A percentile compares a stretch with the other conserved stretches of the same genome.
phyloP scores from a whole-genome alignment of 2,888 invertebrate genomes.

The Mechanitis messenoides region DNA sequence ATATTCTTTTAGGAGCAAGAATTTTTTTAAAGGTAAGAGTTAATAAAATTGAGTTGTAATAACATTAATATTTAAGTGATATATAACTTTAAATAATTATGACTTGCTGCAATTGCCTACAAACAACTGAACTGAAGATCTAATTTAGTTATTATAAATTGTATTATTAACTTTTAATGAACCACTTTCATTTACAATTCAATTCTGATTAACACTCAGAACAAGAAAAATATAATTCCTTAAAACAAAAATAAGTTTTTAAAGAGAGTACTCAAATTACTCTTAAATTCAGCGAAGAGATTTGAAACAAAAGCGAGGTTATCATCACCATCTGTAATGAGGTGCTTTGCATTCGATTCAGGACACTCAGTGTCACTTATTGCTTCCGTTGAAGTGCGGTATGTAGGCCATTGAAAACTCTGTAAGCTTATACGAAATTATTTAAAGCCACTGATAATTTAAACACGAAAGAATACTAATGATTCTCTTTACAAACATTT shows the following conservation, averaged over 20 bases:
- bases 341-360: slow-evolving; percentile 41
- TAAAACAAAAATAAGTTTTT: neutral
- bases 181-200: no score
- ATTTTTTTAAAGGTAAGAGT: no score
- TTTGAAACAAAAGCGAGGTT: slow-evolving; percentile 38
- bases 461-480: neutral
- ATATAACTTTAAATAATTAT: no score
- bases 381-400: slow-evolving; percentile 43
- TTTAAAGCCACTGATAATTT: slow-evolving; percentile 11
- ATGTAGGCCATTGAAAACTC: slow-evolving; percentile 43
- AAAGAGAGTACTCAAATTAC: slow-evolving; percentile 1
- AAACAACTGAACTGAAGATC: no score
- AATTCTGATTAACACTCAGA: no score
- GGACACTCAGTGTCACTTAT: slow-evolving; percentile 37
- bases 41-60: no score
- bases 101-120: no score
- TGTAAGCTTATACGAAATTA: slow-evolving; percentile 21
- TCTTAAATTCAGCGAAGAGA: slow-evolving; percentile 21
- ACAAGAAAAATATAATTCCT: neutral
- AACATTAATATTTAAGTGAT: no score
- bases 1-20: no score
- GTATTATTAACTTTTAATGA: no score
- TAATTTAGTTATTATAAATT: no score
- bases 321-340: slow-evolving; percentile 59
- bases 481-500: neutral